Base-by-base conservation (phyloP, 2,113 vertebrate genomes). In the Eulacestoma nigropectus region DNA sequence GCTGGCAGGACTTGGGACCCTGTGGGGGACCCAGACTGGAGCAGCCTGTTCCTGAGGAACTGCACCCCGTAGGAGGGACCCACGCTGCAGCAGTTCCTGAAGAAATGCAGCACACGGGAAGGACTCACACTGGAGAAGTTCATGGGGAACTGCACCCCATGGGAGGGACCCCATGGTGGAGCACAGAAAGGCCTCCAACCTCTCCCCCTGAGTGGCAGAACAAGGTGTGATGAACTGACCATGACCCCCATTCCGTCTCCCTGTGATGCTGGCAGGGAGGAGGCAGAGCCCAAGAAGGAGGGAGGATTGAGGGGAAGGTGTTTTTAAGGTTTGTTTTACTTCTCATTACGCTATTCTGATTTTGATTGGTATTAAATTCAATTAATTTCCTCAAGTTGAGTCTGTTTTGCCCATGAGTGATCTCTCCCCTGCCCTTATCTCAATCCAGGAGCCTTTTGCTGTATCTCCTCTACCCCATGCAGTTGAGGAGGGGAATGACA, bases 351-450 rank as follows among this genome's bases (percentile, higher is more conserved):
- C 11, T 44, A 7, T 50, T 87, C 22, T 44, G 46, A 52, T 42
- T 68, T 77, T 68, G 20, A 50, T 0, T 57, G 44, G 44, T 52
- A 86, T 32, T 18, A 37, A 68, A 52, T 52, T 35, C 6, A 77
- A 29, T 18, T 77, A 1, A 60, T 78, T 69, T 62, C 33, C 23
- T 7, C 19, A 46, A 21, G 22, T 13, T 0, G 0, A 44, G 53
- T 23, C 46, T 77, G 33, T 27, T 53, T 62, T 53, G 46, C 29
- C 39, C 18, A 33, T 33, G 39, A 78, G 33, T 33, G 39, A 53
- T 60, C 33, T 60, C 42, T 33, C 73, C 73, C 52, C 73, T 77
- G 37, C 39, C 22, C 18, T 47, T 23, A 26, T 35, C 37, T 49
- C 20, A 68, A 42, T 17, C 22, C 46, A 69, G 7, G 55, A 69